Conservation (phyloP, 1,140 invertebrate genomes). For the Platorchestia sp. region DNA sequence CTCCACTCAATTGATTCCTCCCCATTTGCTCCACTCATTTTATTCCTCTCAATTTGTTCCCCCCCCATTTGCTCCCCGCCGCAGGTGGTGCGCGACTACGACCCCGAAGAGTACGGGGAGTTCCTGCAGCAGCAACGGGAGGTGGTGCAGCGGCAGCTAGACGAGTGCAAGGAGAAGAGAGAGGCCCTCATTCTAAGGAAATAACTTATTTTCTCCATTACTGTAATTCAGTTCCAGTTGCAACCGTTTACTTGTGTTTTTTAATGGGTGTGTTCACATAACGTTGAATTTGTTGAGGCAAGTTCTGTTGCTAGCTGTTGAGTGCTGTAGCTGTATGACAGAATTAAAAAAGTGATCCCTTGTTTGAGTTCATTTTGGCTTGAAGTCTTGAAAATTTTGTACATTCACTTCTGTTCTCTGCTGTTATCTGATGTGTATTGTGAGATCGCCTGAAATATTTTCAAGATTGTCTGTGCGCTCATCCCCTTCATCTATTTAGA, state of each 20-base stretch:
- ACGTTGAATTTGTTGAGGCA: too few relatives aligned
- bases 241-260: background rate
- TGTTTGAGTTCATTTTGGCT: background rate
- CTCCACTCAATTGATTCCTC: too few relatives aligned
- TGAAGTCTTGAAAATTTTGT: background rate
- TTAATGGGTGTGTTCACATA: background rate
- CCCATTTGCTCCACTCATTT: too few relatives aligned
- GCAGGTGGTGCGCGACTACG: slow-evolving; percentile 82
- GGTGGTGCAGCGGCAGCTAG: slow-evolving; percentile 82
- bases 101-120: slow-evolving; percentile 84
- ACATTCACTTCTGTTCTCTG: background rate
- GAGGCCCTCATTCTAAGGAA: slow-evolving; percentile 93
- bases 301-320: too few relatives aligned
- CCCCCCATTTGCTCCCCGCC: too few relatives aligned
- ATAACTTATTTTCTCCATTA: background rate
- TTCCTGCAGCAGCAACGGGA: slow-evolving; percentile 86
- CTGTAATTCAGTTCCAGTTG: background rate
- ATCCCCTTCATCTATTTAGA: too few relatives aligned
- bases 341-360: too few relatives aligned
- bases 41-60: too few relatives aligned
- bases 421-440: background rate
- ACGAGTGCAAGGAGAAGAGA: slow-evolving; percentile 85
- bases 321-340: too few relatives aligned
- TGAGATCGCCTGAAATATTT: background rate
- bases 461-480: too few relatives aligned